Percentiles rank a stretch among this genome's conserved stretches.
These are phyloP conservation scores for Australoheros facetus DNA, from an alignment of 2,797 vertebrate genomes.

Conservation along the genomic window DNA sequence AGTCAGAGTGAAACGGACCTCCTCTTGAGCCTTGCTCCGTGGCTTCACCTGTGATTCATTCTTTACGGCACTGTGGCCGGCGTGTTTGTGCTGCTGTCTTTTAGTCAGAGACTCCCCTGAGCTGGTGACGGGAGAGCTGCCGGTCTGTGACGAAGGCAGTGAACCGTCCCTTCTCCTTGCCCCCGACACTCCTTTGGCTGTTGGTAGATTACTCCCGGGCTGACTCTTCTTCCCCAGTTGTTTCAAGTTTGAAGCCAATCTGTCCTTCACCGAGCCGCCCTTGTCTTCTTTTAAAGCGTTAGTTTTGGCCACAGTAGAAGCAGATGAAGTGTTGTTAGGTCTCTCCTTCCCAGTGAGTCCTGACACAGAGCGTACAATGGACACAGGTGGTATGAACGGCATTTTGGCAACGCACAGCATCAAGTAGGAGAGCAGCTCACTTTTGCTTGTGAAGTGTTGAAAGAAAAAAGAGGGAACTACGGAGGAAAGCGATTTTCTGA, in stretches of 20 bases:
- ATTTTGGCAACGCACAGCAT: conserved; percentile 75
- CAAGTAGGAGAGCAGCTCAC: conserved; percentile 69
- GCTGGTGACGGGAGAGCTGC: conserved; percentile 39
- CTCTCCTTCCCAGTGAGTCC: conserved; percentile 56
- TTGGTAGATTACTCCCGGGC: conserved; percentile 55
- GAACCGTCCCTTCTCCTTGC: conserved; percentile 53
- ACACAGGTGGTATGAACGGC: conserved; percentile 76
- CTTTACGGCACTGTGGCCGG: conserved; percentile 12
- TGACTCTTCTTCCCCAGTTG: conserved; percentile 75
- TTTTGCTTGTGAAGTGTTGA: conserved; percentile 50
- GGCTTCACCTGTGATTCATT: conserved; percentile 31
- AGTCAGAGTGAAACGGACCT: conserved; percentile 74
- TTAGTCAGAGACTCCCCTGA: conserved; percentile 47
- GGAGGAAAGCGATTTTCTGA: conserved; percentile 27
- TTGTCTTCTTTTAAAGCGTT: conserved; percentile 51
- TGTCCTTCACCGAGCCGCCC: conserved; percentile 62
- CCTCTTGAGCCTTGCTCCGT: conserved; percentile 36
- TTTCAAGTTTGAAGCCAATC: conserved; percentile 74
- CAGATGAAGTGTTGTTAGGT: conserved; percentile 1
- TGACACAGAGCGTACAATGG: conserved; percentile 50
- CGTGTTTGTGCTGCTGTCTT: conserved; percentile 18
- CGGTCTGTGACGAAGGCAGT: conserved; percentile 32
- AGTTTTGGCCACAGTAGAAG: conserved; percentile 6
- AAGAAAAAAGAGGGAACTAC: conserved; percentile 29
- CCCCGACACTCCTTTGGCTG: conserved; percentile 34